These are phyloP conservation scores for Napeogenes inachia DNA, from an alignment of 2,888 invertebrate genomes.

Conservation along the genomic window DNA sequence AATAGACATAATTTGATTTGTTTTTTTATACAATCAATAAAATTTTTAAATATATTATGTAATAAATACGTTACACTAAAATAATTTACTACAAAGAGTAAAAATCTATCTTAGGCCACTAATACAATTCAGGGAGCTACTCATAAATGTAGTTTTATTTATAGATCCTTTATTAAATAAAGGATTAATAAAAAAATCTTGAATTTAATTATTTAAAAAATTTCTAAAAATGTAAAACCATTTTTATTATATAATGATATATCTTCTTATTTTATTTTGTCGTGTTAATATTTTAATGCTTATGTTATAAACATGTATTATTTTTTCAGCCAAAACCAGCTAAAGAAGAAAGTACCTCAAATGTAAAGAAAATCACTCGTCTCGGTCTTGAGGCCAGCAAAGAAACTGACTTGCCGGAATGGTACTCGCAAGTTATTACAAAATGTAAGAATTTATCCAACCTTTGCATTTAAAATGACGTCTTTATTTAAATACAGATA, in stretches of 20 bases:
- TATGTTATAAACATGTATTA: slow-evolving; percentile 6
- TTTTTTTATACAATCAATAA: neutral
- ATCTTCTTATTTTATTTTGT: too few species aligned
- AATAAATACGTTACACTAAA: neutral
- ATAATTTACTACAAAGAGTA: neutral
- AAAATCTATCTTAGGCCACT: neutral
- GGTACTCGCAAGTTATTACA: slow-evolving; percentile 95
- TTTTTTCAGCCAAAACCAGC: slow-evolving; percentile 56
- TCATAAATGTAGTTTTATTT: too few species aligned
- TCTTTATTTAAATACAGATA: too few species aligned
- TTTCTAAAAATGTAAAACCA: too few species aligned
- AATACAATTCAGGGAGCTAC: too few species aligned
- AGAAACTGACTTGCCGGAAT: slow-evolving; percentile 94
- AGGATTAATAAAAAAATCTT: too few species aligned
- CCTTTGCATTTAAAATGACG: too few species aligned
- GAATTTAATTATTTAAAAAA: too few species aligned
- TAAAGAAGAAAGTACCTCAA: slow-evolving; percentile 70
- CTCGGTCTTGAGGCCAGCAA: slow-evolving; percentile 96
- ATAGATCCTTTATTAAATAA: too few species aligned
- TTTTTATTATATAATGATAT: too few species aligned
- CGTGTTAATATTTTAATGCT: neutral
- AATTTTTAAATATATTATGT: too few species aligned
- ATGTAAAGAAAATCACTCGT: slow-evolving; percentile 91
- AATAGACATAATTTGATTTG: slow-evolving; percentile 7
- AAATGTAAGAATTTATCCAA: slow-evolving; percentile 52